Evolutionary conservation across 92 coral and sea anemone genomes (phyloP).

Genomic region (Siderastrea siderea): DNA sequence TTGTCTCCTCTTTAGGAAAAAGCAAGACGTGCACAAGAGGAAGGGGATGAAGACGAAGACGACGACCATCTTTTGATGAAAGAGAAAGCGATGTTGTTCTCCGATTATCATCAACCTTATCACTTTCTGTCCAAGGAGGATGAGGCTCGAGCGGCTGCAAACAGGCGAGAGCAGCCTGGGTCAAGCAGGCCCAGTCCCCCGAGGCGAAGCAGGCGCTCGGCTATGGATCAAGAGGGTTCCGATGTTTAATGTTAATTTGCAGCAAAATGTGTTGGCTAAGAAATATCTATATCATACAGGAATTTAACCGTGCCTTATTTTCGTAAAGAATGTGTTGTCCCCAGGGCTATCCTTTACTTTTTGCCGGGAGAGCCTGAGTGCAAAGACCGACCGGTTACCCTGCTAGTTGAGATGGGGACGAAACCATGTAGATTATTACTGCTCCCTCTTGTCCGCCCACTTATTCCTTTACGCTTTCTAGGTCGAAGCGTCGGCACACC

Average conservation of each 20-base stretch:
- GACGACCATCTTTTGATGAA: conserved; percentile 87
- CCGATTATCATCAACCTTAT: conserved; percentile 98
- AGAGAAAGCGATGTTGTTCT: conserved; percentile 91
- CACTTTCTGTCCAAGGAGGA: conserved; percentile 86
- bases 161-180: conserved; percentile 30
- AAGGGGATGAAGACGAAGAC: conserved; percentile 55
- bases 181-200: conserved; percentile 32
- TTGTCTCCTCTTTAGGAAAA: conserved; percentile 12
- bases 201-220: conserved; percentile 35
- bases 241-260: conserved; percentile 9
- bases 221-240: conserved; percentile 26
- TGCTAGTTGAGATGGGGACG: too few species aligned
- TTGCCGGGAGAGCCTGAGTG: neutral
- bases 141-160: neutral
- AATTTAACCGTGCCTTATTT: neutral
- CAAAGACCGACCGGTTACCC: neutral
- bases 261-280: too few species aligned
- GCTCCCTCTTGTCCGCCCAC: too few species aligned
- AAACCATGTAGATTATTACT: too few species aligned
- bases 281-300: too few species aligned
- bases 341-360: too few species aligned
- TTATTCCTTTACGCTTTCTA: too few species aligned
- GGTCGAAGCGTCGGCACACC: too few species aligned
- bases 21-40: conserved; percentile 73
- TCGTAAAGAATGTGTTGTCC: too few species aligned